Evolutionary conservation across 2,113 vertebrate species (phyloP), one percentile per base, ranked within the genome.

Genomic region (Chascanopsetta lugubris): DNA sequence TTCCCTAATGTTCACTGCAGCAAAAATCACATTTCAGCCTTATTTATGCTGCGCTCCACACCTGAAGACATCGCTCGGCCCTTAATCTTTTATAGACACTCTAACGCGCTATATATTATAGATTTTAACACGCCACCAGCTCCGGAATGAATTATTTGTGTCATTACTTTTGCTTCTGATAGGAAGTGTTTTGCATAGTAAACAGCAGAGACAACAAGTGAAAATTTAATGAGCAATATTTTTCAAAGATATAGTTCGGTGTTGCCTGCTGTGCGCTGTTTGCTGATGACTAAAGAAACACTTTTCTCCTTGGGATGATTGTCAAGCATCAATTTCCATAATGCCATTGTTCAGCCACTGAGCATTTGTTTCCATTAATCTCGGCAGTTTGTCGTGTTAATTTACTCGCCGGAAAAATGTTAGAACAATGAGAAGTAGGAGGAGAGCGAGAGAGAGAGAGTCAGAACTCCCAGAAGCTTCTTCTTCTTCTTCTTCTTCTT

Each of bases 1-100:
- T 84, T 87, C 69, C 81, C 86, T 82, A 85, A 88, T 87, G 77
- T 72, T 73, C 60, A n/a, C 69, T 69, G 75, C 70, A 84, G 72
- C 66, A 72, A 79, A n/a, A 83, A 77, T 83, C 72, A 69, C 66
- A 73, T 60, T 69, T 61, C 72, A 61, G 63, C 71, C 69, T 75
- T 69, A 62, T 73, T 72, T 49, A 64, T 65, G 72, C 66, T 46
- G 22, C 75, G 21, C 67, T 72, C 67, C 63, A 49, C 71, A 83
- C 72, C 78, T 50, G 61, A 69, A 80, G 80, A 87, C 73, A 75
- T 51, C 7, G 59, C 54, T 72, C 58, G 64, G 43, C 2, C 54
- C 54, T 53, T 63, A 61, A 77, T 77, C 54, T 75, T 78, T 76
- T 43, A 69, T 36, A 72, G 42, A 57, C 26, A 1, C 73, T 69